phyloP scores from a whole-genome alignment of 2,888 invertebrate genomes.

The Gymnosoma rotundatum region DNA sequence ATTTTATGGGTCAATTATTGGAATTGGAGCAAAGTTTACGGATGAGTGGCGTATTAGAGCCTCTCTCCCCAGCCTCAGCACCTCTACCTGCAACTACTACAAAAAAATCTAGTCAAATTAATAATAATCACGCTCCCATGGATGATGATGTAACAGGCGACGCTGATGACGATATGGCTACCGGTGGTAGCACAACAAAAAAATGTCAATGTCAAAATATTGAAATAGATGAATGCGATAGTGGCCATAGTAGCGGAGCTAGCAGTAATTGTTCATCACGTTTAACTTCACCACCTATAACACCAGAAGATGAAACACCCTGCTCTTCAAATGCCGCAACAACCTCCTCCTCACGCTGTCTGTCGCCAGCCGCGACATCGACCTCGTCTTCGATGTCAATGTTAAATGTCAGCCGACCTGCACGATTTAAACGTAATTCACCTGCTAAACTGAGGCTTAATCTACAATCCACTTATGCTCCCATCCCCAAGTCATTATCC shows the following conservation, averaged over 20 bases:
- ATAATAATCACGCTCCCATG: conserved; percentile 16
- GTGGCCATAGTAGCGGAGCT: conserved; percentile 71
- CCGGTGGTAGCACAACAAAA: conserved; percentile 45
- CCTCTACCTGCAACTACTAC: conserved; percentile 47
- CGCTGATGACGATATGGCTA: conserved; percentile 34
- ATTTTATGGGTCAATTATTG: conserved; percentile 95
- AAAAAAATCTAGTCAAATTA: conserved; percentile 67
- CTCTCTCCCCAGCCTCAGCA: conserved; percentile 73
- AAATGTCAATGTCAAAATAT: conserved; percentile 74
- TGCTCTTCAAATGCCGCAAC: conserved; percentile 73
- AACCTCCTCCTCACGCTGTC: conserved; percentile 58
- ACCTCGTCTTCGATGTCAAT: conserved; percentile 69
- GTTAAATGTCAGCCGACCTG: conserved; percentile 74
- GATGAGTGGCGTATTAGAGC: conserved; percentile 80
- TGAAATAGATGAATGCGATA: conserved; percentile 73
- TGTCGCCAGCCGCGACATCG: conserved; percentile 65
- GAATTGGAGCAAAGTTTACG: conserved; percentile 90
- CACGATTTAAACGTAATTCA: conserved; percentile 78
- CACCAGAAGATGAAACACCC: conserved; percentile 75
- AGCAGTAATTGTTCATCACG: conserved; percentile 78
- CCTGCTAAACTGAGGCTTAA: conserved; percentile 79
- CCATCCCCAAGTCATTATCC: conserved; percentile 78
- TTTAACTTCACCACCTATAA: conserved; percentile 78
- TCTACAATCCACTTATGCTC: conserved; percentile 76
- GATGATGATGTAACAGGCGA: conserved; percentile 25